Evolutionary conservation across 2,888 invertebrate species (phyloP), one percentile per base, ranked within the genome.

Genomic region (Mythimna albipuncta): DNA sequence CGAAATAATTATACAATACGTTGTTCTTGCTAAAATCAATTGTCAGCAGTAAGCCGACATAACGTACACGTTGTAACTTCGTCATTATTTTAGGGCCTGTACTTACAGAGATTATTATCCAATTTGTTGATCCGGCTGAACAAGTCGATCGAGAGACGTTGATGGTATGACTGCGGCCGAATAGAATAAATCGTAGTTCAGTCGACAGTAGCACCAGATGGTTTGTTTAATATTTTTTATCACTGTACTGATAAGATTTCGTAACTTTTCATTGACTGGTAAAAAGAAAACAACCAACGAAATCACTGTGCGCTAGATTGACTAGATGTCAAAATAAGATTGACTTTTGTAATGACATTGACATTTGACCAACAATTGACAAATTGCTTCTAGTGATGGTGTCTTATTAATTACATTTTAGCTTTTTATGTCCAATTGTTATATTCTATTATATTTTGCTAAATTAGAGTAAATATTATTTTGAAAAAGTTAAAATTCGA

Each of bases 181-280:
- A 74, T 62, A 61, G 55, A 70, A 71, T 2, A 54, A 68, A 10
- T 44, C 9, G 62, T 57, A 16, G 13, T 62, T 32, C 19, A 44
- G 19, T 57, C 26, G 11, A 41, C 16, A 67, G 57, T 57, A 69
- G 47, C 58, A 61, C 54, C 64, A 62, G 70, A 69, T 70, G 55
- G 55, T 67, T 75, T 79, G 71, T 83, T 77, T 76, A 77, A 69
- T 76, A 75, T 1, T 72, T 62, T 67, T 84, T 82, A 82, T 82
- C 80, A 75, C 64, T 76, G 54, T 65, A 50, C 68, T 73, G 82
- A 82, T 84, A 84, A 80, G 59, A 72, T 76, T 76, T 66, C 65
- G 73, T 64, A 62, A 72, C 41, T 73, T 55, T 72, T 77, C 26
- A 11, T 41, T 47, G 26, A 62, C 55, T 63, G 26, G 3, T 76